These are phyloP conservation scores for Lasiommata megera DNA, from an alignment of 2,888 invertebrate species.

Conservation along the genomic window DNA sequence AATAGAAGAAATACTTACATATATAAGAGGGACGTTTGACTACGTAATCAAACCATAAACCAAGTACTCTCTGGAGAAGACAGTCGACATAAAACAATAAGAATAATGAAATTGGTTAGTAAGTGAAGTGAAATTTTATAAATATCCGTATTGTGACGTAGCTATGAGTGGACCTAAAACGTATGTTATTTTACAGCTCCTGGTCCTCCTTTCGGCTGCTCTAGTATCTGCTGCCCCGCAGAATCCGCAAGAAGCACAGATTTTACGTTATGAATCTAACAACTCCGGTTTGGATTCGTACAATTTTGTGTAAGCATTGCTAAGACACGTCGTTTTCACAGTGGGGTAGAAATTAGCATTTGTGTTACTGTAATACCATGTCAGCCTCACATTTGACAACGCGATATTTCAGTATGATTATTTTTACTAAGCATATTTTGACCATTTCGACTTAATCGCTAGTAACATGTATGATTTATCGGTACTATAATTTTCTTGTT, in stretches of 20 bases:
- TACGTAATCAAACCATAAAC: slow-evolving; percentile 69
- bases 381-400: too few species aligned
- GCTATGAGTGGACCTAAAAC: background rate
- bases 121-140: slow-evolving; percentile 39
- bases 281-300: slow-evolving; percentile 82
- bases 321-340: background rate
- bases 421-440: too few species aligned
- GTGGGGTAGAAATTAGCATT: too few species aligned
- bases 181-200: slow-evolving; percentile 52
- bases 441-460: too few species aligned
- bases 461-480: too few species aligned
- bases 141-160: slow-evolving; percentile 26
- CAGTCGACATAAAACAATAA: slow-evolving; percentile 50
- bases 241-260: slow-evolving; percentile 77
- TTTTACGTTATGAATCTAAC: slow-evolving; percentile 82
- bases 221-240: slow-evolving; percentile 63
- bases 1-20: slow-evolving; percentile 67
- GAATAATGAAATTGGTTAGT: slow-evolving; percentile 74
- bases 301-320: slow-evolving; percentile 74
- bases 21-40: slow-evolving; percentile 71
- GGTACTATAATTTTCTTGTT: too few species aligned
- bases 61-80: slow-evolving; percentile 55
- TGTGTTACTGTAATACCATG: too few species aligned
- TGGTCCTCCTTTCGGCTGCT: slow-evolving; percentile 55
- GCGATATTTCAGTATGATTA: too few species aligned